A percentile compares a stretch with the other conserved stretches of the same genome.
Evolutionary conservation across 2,888 invertebrate genomes (phyloP).

Genomic region (Tanytarsus gracilentus): DNA sequence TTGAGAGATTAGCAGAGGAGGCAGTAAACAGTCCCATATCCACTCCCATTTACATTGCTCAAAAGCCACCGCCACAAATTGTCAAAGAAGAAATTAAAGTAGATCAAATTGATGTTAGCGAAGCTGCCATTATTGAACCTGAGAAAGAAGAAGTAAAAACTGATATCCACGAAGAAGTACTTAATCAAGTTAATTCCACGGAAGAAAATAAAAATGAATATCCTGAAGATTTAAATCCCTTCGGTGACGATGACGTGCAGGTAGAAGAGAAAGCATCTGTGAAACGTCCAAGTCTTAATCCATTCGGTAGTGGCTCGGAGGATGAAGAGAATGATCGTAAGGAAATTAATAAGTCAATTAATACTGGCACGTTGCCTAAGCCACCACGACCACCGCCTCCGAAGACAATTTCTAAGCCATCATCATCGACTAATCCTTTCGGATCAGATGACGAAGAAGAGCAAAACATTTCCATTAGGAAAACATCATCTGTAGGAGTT

Average conservation of each 20-base stretch:
- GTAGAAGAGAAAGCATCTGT: constrained; percentile 31
- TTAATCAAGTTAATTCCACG: not conserved
- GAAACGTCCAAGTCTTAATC: constrained; percentile 45
- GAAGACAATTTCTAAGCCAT: constrained; percentile 33
- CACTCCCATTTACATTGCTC: not conserved
- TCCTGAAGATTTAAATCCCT: constrained; percentile 76
- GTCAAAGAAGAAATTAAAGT: not conserved
- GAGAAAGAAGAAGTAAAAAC: constrained; percentile 4
- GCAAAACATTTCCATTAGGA: too few species aligned
- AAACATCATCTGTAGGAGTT: constrained; percentile 31
- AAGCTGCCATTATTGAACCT: not conserved
- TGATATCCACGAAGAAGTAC: constrained; percentile 9
- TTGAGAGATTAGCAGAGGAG: constrained; percentile 22
- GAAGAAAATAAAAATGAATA: constrained; percentile 41
- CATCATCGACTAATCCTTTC: constrained; percentile 61
- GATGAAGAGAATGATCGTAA: constrained; percentile 43
- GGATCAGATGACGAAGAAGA: constrained; percentile 54
- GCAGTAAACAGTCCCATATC: constrained; percentile 3
- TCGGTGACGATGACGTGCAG: constrained; percentile 54
- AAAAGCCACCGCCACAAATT: not conserved
- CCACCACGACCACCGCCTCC: constrained; percentile 44
- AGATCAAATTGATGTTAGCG: constrained; percentile 3
- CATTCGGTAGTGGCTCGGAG: constrained; percentile 58
- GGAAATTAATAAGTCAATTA: constrained; percentile 27
- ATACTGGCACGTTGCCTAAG: constrained; percentile 32